phyloP scores from a whole-genome alignment of 2,888 invertebrate species.

The Mythimna albipuncta region DNA sequence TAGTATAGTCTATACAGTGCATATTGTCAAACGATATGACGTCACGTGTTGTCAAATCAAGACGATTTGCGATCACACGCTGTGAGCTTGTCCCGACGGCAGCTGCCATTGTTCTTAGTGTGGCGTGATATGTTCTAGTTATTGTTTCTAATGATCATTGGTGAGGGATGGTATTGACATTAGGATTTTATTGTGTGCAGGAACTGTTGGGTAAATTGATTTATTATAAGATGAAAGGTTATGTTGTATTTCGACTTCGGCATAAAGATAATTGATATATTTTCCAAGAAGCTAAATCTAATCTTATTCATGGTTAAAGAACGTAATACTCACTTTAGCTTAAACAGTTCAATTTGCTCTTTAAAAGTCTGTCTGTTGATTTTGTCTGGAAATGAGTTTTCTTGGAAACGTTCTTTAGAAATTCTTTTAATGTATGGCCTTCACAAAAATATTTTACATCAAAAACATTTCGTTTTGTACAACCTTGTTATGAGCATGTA shows the following conservation, averaged over 20 bases:
- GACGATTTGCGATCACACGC: conserved; percentile 58
- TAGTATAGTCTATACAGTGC: conserved; percentile 7
- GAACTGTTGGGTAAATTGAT: conserved; percentile 11
- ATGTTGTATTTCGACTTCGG: not conserved
- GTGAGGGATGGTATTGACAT: conserved; percentile 37
- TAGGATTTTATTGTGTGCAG: conserved; percentile 25
- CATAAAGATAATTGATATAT: not conserved
- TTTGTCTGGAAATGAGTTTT: not conserved
- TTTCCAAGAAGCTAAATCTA: not conserved
- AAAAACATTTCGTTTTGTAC: not conserved
- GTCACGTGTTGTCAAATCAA: conserved; percentile 59
- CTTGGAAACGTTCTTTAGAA: not conserved
- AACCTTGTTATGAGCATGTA: conserved; percentile 1
- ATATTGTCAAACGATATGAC: conserved; percentile 29
- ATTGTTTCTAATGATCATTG: conserved; percentile 47
- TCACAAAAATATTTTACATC: not conserved
- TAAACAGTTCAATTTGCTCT: not conserved
- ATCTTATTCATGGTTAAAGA: not conserved
- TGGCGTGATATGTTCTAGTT: conserved; percentile 40
- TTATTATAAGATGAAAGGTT: conserved; percentile 1
- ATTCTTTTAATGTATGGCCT: not conserved
- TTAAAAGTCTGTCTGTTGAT: not conserved
- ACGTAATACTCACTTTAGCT: not conserved
- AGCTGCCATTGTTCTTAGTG: conserved; percentile 46
- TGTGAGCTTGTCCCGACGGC: conserved; percentile 41